A percentile compares a stretch with the other conserved stretches of the same genome.
phyloP scores from a whole-genome alignment of 2,888 invertebrate genomes.

The Oegoconia quadripuncta region DNA sequence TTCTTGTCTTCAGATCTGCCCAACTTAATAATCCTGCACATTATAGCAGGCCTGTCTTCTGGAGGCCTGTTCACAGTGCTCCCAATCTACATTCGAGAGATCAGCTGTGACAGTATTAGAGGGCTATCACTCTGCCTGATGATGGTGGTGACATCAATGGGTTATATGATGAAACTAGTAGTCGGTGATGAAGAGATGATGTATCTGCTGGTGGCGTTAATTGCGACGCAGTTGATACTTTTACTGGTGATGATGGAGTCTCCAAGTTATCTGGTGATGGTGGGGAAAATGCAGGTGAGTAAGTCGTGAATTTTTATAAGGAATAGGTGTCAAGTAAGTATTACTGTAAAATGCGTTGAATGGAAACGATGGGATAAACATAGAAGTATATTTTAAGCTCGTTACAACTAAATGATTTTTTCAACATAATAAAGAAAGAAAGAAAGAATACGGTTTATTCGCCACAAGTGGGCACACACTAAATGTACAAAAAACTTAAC shows the following conservation, averaged over 20 bases:
- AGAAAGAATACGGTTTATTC: too few species aligned
- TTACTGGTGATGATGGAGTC: slow-evolving; percentile 49
- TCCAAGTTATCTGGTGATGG: slow-evolving; percentile 53
- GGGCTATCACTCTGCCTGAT: slow-evolving; percentile 40
- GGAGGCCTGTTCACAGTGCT: slow-evolving; percentile 52
- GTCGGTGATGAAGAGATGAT: slow-evolving; percentile 39
- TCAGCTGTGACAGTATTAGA: slow-evolving; percentile 33
- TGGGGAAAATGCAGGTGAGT: slow-evolving; percentile 49
- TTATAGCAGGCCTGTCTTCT: slow-evolving; percentile 47
- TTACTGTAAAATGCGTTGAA: too few species aligned
- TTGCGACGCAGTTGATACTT: slow-evolving; percentile 44
- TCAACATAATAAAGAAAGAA: too few species aligned
- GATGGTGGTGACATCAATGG: slow-evolving; percentile 44
- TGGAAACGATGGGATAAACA: too few species aligned
- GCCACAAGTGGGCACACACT: too few species aligned
- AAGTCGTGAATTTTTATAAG: too few species aligned
- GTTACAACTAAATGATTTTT: too few species aligned
- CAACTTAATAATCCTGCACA: slow-evolving; percentile 39
- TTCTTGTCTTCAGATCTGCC: slow-evolving; percentile 36
- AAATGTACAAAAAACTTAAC: too few species aligned
- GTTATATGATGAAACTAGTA: slow-evolving; percentile 44
- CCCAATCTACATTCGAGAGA: slow-evolving; percentile 54
- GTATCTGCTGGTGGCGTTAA: slow-evolving; percentile 46
- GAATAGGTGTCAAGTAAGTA: too few species aligned
- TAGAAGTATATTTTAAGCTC: too few species aligned